These are phyloP conservation scores for Clepsis dumicolana DNA, from an alignment of 2,888 invertebrate genomes.

Conservation along the genomic window DNA sequence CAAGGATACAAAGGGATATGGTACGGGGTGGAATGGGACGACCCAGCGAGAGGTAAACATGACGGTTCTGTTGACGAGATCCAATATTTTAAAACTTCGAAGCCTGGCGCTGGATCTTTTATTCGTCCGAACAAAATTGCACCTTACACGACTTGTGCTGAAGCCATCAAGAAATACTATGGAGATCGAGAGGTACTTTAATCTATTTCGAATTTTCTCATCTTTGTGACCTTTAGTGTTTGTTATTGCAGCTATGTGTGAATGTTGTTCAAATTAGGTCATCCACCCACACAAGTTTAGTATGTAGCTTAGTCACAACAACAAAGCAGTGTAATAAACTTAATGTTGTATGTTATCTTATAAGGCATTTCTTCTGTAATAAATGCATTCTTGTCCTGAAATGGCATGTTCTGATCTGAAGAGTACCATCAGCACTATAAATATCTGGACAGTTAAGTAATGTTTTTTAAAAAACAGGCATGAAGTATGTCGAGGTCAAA, in stretches of 20 bases:
- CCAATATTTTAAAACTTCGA: conserved; percentile 92
- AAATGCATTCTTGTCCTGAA: conserved; percentile 12
- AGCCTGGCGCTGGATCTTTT: conserved; percentile 95
- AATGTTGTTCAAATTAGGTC: conserved; percentile 51
- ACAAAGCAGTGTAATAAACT: conserved; percentile 22
- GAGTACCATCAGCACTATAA: not conserved
- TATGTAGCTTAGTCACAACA: conserved; percentile 33
- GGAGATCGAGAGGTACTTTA: conserved; percentile 77
- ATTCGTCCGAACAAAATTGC: conserved; percentile 93
- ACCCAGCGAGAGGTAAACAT: conserved; percentile 95
- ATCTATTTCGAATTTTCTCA: not conserved
- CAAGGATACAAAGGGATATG: conserved; percentile 91
- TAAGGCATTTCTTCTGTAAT: conserved; percentile 21
- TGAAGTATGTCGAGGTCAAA: too few species aligned
- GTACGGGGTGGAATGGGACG: conserved; percentile 99
- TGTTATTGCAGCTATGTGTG: conserved; percentile 3
- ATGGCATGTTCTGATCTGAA: not conserved
- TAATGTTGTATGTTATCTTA: not conserved
- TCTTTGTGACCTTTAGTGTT: not conserved
- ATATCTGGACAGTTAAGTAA: not conserved
- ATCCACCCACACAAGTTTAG: conserved; percentile 52
- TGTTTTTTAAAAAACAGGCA: too few species aligned
- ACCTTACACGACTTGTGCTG: conserved; percentile 89
- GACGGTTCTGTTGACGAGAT: conserved; percentile 93
- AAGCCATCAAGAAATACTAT: conserved; percentile 88